Evolutionary conservation across 2,797 vertebrate species (phyloP).

Genomic region (Sciurus carolinensis): DNA sequence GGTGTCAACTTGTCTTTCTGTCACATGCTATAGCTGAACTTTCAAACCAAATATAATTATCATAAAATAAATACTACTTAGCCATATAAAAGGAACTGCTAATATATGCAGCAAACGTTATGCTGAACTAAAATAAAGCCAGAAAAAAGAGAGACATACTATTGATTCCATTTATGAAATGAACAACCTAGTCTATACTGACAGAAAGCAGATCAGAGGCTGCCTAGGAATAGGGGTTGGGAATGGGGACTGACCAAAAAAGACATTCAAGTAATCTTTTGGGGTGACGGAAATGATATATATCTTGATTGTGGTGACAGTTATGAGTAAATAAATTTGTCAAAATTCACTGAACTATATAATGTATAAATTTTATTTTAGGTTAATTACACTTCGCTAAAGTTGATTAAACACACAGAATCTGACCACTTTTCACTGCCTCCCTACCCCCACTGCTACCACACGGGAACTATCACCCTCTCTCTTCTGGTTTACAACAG

Average conservation of each 20-base stretch:
- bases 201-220: background rate
- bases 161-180: background rate
- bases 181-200: background rate
- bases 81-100: constrained; percentile 57
- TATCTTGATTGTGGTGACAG: constrained; percentile 46
- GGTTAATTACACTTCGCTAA: constrained; percentile 34
- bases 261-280: background rate
- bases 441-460: background rate
- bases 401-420: constrained; percentile 3
- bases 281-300: background rate
- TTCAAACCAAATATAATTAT: constrained; percentile 45
- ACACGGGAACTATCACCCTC: background rate
- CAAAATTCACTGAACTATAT: constrained; percentile 25
- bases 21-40: background rate
- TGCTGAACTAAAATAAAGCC: constrained; percentile 54
- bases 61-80: constrained; percentile 40
- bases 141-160: constrained; percentile 8
- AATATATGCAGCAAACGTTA: constrained; percentile 47
- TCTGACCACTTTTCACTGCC: background rate
- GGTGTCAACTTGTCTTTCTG: background rate
- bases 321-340: constrained; percentile 45
- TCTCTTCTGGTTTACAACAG: constrained; percentile 6
- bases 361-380: background rate
- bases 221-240: background rate
- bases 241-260: background rate